Conservation (phyloP, 2,797 vertebrate species). For the Spondyliosoma cantharus region DNA sequence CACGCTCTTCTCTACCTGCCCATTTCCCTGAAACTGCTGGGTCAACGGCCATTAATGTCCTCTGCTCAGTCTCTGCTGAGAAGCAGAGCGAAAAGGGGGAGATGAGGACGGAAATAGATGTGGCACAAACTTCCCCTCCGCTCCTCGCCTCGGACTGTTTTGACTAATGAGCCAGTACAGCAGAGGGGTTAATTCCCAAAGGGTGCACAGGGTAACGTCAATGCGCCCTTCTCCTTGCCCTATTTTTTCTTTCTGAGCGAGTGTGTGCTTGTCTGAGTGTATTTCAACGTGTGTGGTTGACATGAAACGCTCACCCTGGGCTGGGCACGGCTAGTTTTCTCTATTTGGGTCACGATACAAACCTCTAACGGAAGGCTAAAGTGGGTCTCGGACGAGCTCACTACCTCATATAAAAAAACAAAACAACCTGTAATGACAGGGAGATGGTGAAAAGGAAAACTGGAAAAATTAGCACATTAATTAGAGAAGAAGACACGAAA, state of each 20-base stretch:
- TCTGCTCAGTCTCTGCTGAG: constrained; percentile 57
- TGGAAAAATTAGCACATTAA: constrained; percentile 25
- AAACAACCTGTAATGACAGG: background rate
- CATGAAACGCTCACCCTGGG: constrained; percentile 24
- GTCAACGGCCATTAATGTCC: constrained; percentile 61
- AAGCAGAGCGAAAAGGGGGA: constrained; percentile 43
- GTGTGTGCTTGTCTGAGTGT: constrained; percentile 34
- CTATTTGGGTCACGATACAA: constrained; percentile 60
- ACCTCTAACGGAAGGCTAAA: constrained; percentile 39
- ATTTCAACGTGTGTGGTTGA: constrained; percentile 39
- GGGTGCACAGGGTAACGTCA: constrained; percentile 49
- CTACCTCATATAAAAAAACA: constrained; percentile 25
- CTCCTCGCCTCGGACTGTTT: constrained; percentile 63
- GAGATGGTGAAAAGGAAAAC: constrained; percentile 6
- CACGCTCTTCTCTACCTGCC: constrained; percentile 50
- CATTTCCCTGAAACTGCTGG: constrained; percentile 56
- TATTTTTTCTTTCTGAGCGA: constrained; percentile 66
- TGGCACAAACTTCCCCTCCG: constrained; percentile 61
- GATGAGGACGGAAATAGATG: constrained; percentile 79
- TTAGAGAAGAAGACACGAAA: background rate
- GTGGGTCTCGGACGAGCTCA: constrained; percentile 42
- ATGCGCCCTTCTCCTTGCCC: constrained; percentile 75
- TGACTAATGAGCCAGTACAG: constrained; percentile 79
- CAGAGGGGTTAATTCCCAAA: constrained; percentile 71
- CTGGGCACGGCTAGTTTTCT: constrained; percentile 29